Conservation (phyloP, 2,888 invertebrate genomes). For the Notodonta dromedarius region DNA sequence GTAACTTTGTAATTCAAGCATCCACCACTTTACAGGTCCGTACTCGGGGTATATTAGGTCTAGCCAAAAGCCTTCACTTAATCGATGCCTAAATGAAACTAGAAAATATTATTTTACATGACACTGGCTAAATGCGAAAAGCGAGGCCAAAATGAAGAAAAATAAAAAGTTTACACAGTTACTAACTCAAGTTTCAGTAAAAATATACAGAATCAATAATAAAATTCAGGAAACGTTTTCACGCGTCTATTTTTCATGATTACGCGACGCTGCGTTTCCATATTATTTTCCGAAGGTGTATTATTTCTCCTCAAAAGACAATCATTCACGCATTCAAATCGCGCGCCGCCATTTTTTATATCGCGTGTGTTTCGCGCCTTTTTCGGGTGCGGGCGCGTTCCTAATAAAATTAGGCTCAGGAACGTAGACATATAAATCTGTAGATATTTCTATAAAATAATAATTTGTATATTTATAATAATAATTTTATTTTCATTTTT, state of each 20-base stretch:
- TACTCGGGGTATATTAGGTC: too few species aligned
- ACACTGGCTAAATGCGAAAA: too few species aligned
- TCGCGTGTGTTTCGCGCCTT: conserved; percentile 85
- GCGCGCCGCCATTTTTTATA: conserved; percentile 82
- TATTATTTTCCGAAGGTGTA: conserved; percentile 75
- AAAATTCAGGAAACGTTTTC: conserved; percentile 21
- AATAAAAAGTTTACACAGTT: too few species aligned
- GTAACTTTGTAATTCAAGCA: too few species aligned
- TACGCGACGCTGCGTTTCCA: conserved; percentile 55
- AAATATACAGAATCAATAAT: not conserved
- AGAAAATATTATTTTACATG: too few species aligned
- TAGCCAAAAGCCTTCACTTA: too few species aligned
- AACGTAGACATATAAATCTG: conserved; percentile 54
- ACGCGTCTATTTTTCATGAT: conserved; percentile 62
- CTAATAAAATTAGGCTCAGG: conserved; percentile 82
- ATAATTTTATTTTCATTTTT: too few species aligned
- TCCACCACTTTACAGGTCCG: too few species aligned
- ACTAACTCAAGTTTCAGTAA: too few species aligned
- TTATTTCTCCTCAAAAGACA: conserved; percentile 80
- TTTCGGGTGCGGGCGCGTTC: conserved; percentile 81
- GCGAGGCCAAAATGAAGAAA: too few species aligned
- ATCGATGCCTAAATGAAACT: too few species aligned
- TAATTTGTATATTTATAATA: not conserved
- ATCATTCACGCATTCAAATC: conserved; percentile 84
- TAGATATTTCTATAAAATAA: conserved; percentile 39